Percentiles rank a stretch among this genome's conserved stretches.
These are phyloP conservation scores for Heliconius hewitsoni DNA, from an alignment of 1,140 invertebrate genomes.

Conservation along the genomic window DNA sequence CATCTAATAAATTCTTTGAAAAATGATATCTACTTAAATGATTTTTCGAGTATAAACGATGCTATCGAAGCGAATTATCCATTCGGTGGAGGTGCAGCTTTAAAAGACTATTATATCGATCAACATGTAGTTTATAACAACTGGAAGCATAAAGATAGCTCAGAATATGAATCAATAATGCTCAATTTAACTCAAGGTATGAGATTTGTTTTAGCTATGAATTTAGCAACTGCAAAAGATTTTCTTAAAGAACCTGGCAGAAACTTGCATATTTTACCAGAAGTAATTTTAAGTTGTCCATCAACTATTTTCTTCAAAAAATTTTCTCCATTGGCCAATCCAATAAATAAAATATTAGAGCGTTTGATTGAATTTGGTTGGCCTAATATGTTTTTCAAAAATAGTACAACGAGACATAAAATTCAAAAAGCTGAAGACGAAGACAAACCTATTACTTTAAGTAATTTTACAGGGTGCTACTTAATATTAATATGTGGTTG, in stretches of 20 bases:
- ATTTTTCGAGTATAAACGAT: constrained; percentile 57
- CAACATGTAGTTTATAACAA: constrained; percentile 52
- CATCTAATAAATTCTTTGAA: constrained; percentile 62
- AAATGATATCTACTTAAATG: constrained; percentile 50
- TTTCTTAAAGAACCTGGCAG: constrained; percentile 46
- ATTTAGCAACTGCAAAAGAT: constrained; percentile 46
- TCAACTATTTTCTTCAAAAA: constrained; percentile 67
- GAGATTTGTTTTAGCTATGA: constrained; percentile 64
- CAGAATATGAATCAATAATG: constrained; percentile 46
- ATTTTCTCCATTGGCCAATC: constrained; percentile 54
- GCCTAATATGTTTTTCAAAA: constrained; percentile 54
- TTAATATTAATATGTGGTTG: constrained; percentile 56
- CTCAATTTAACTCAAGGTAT: constrained; percentile 52
- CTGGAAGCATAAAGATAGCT: constrained; percentile 53
- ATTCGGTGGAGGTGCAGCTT: constrained; percentile 57
- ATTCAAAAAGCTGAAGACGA: constrained; percentile 19
- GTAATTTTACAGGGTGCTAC: constrained; percentile 64
- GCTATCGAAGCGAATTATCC: constrained; percentile 53
- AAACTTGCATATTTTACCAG: constrained; percentile 51
- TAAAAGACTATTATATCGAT: constrained; percentile 63
- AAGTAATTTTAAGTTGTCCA: constrained; percentile 51
- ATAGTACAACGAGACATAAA: constrained; percentile 40
- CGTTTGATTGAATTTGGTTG: constrained; percentile 56
- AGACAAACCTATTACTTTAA: constrained; percentile 50
- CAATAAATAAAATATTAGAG: constrained; percentile 52